These are phyloP conservation scores for Chrysaora quinquecirrha DNA, from an alignment of 30 jellyfish, hydroid and myxozoan genomes.

Conservation along the genomic window DNA sequence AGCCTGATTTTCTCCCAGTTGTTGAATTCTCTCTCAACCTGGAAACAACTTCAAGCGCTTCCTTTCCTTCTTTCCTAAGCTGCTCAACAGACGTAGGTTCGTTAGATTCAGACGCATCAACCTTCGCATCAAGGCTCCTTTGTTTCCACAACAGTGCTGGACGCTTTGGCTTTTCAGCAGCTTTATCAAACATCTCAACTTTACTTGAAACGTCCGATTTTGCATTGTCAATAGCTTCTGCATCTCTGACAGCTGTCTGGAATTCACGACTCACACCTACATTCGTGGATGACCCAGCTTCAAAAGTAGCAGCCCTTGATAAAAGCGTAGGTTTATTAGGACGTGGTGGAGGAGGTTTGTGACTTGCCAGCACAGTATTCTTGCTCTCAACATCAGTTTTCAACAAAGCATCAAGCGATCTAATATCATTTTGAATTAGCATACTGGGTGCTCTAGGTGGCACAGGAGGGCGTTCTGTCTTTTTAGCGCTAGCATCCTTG, in stretches of 20 bases:
- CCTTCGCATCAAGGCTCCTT: conserved; percentile 23
- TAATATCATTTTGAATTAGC: conserved; percentile 34
- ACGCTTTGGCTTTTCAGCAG: conserved; percentile 22
- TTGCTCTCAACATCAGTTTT: not conserved
- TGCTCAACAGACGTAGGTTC: not conserved
- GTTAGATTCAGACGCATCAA: not conserved
- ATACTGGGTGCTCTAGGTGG: conserved; percentile 78
- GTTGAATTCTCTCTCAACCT: conserved; percentile 29
- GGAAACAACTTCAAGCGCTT: conserved; percentile 43
- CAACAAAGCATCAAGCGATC: conserved; percentile 20
- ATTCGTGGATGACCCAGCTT: too few species aligned
- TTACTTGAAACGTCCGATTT: conserved; percentile 15
- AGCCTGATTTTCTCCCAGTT: not conserved
- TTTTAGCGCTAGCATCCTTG: not conserved
- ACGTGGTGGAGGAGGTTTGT: too few species aligned
- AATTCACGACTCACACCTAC: not conserved
- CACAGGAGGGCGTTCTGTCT: conserved; percentile 53
- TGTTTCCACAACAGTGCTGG: conserved; percentile 30
- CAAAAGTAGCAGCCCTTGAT: not conserved
- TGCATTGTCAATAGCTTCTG: not conserved
- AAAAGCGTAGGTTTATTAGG: not conserved
- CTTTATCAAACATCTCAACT: conserved; percentile 24
- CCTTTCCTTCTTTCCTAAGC: conserved; percentile 54
- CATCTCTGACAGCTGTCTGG: not conserved
- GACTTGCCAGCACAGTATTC: not conserved